A percentile compares a stretch with the other conserved stretches of the same genome.
These are phyloP conservation scores for Eueremaeus valkanovi DNA, from an alignment of 2,888 invertebrate species.

Conservation along the genomic window DNA sequence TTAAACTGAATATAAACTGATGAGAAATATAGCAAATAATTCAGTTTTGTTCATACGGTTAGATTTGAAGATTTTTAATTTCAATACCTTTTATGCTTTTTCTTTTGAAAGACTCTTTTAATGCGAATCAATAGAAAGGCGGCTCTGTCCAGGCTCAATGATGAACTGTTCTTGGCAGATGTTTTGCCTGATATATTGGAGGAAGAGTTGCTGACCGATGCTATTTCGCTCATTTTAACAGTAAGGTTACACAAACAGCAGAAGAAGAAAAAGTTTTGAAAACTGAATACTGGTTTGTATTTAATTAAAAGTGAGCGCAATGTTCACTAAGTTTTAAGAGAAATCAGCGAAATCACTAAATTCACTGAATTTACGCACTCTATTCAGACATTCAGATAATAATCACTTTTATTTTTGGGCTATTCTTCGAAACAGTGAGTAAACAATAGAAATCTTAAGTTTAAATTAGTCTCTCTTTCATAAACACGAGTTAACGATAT, in stretches of 20 bases:
- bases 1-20: background rate
- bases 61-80: background rate
- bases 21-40: background rate
- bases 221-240: slow-evolving; percentile 18
- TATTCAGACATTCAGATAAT: no score
- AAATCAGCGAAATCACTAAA: no score
- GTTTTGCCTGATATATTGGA: background rate
- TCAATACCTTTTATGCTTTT: slow-evolving; percentile 61
- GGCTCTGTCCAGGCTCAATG: slow-evolving; percentile 73
- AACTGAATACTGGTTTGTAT: no score
- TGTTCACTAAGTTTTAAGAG: no score
- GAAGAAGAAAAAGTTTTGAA: no score
- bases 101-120: slow-evolving; percentile 83
- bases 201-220: slow-evolving; percentile 25
- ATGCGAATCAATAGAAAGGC: slow-evolving; percentile 81
- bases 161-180: slow-evolving; percentile 10
- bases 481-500: background rate
- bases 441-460: no score
- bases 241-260: no score
- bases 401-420: no score
- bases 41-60: background rate
- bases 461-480: background rate
- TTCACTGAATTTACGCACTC: no score
- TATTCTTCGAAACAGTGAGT: no score
- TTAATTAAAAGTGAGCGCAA: no score